These are phyloP conservation scores for Archips xylosteana DNA, from an alignment of 2,888 invertebrate genomes.

Conservation along the genomic window DNA sequence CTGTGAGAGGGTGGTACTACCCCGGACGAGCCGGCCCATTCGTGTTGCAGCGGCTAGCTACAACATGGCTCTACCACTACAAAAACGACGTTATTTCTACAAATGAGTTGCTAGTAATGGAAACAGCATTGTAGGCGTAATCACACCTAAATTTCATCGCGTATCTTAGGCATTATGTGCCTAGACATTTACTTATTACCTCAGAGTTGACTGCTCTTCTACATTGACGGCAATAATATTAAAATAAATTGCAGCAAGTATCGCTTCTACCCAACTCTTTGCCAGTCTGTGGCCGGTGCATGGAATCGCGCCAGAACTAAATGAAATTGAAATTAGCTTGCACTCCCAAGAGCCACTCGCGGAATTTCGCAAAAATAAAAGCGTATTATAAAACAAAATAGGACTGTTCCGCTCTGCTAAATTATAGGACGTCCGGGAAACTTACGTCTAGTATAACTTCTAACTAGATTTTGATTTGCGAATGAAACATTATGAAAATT, in stretches of 20 bases:
- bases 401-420: slow-evolving; percentile 68
- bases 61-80: no score
- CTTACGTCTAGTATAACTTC: slow-evolving; percentile 52
- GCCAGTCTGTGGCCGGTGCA: slow-evolving; percentile 71
- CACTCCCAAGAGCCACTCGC: slow-evolving; percentile 81
- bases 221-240: no score
- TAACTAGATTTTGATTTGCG: slow-evolving; percentile 45
- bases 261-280: slow-evolving; percentile 40
- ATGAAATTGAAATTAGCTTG: slow-evolving; percentile 86
- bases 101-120: no score
- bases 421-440: slow-evolving; percentile 58
- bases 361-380: slow-evolving; percentile 83
- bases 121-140: no score
- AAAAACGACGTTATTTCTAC: no score
- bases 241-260: neutral
- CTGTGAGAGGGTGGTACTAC: no score
- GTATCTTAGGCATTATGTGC: no score
- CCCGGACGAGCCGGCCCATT: no score
- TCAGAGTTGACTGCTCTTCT: no score
- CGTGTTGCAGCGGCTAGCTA: no score
- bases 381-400: slow-evolving; percentile 84
- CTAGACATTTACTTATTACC: no score
- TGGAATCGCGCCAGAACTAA: slow-evolving; percentile 85
- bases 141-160: no score
- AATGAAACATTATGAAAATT: neutral